phyloP scores from a whole-genome alignment of 1,140 invertebrate species.

The Formica exsecta region DNA sequence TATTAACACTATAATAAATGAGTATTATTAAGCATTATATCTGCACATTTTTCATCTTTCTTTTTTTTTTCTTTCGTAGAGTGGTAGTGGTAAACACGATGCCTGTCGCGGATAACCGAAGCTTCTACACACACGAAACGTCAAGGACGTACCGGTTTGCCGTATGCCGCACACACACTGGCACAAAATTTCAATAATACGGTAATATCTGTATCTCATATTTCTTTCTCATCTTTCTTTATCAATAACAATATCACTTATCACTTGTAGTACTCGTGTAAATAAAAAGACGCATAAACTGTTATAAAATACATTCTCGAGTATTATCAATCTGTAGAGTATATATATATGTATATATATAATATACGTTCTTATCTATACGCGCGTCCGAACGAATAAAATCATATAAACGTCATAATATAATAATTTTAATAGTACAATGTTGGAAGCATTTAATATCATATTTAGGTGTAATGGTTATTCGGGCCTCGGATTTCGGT shows the following conservation, averaged over 20 bases:
- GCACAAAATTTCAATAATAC: constrained; percentile 59
- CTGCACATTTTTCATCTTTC: constrained; percentile 64
- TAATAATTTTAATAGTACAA: constrained; percentile 81
- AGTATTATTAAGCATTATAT: constrained; percentile 86
- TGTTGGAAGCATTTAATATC: constrained; percentile 86
- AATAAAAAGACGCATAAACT: constrained; percentile 86
- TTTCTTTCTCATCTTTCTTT: constrained; percentile 71
- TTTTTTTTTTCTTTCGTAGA: constrained; percentile 56
- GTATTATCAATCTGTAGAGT: constrained; percentile 84
- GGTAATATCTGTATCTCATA: constrained; percentile 71
- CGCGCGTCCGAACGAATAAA: constrained; percentile 82
- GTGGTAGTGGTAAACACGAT: constrained; percentile 82
- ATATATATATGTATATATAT: constrained; percentile 73
- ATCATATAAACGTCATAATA: constrained; percentile 83
- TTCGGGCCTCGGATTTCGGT: constrained; percentile 76
- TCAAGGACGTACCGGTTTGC: constrained; percentile 72
- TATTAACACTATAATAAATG: constrained; percentile 87
- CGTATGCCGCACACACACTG: constrained; percentile 63
- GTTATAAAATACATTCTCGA: constrained; percentile 87
- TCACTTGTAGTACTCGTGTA: constrained; percentile 85
- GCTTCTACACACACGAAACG: constrained; percentile 80
- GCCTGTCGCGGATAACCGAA: constrained; percentile 86
- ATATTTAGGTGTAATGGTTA: constrained; percentile 73
- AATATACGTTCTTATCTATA: constrained; percentile 77
- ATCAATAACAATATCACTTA: constrained; percentile 87